Percentiles rank a stretch among this genome's conserved stretches.
phyloP scores from a whole-genome alignment of 2,113 vertebrate genomes.

The Actinemys pallida region DNA sequence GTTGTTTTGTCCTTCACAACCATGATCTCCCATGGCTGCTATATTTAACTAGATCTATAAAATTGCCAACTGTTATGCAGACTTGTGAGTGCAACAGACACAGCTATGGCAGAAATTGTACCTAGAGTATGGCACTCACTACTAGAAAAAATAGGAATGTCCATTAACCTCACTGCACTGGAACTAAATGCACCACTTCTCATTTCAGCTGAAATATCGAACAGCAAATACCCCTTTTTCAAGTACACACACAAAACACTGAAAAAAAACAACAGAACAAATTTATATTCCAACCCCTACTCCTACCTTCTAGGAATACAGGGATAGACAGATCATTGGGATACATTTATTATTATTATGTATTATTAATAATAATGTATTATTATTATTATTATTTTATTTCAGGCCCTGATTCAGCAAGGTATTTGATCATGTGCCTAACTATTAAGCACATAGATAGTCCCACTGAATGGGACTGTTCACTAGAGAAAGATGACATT shows the following conservation, averaged over 20 bases:
- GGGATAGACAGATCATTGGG: neutral
- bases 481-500: neutral
- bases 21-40: neutral
- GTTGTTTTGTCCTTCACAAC: neutral
- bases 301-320: neutral
- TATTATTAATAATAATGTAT: neutral
- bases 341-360: neutral
- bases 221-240: neutral
- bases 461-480: neutral
- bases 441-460: neutral
- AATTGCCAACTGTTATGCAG: neutral
- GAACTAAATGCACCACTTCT: neutral
- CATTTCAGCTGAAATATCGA: neutral
- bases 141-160: neutral
- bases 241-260: neutral
- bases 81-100: neutral
- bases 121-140: neutral
- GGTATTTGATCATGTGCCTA: too few species aligned
- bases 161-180: neutral
- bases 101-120: neutral
- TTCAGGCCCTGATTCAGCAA: neutral
- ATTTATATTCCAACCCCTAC: neutral
- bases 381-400: too few species aligned
- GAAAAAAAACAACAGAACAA: neutral
- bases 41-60: neutral